These are phyloP conservation scores for Clusia tigrina DNA, from an alignment of 2,888 invertebrate species.

Conservation along the genomic window DNA sequence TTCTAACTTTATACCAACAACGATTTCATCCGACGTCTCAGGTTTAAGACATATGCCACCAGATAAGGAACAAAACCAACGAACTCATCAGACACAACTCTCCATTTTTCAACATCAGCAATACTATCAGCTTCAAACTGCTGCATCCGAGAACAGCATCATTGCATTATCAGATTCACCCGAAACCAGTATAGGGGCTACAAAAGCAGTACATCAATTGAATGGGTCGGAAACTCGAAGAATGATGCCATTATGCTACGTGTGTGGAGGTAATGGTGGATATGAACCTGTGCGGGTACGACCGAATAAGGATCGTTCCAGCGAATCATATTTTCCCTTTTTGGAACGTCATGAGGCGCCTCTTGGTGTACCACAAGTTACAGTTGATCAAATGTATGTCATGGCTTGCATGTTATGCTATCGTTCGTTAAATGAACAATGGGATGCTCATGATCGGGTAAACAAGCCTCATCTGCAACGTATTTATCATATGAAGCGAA, in stretches of 20 bases:
- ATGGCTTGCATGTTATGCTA: conserved; percentile 87
- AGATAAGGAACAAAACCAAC: conserved; percentile 34
- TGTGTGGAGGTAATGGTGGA: conserved; percentile 78
- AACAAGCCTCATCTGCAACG: conserved; percentile 86
- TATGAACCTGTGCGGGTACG: conserved; percentile 72
- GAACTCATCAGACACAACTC: conserved; percentile 33
- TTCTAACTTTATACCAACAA: conserved; percentile 32
- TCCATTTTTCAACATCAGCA: conserved; percentile 35
- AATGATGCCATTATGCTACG: conserved; percentile 68
- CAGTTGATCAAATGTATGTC: conserved; percentile 66
- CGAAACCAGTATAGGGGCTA: conserved; percentile 12
- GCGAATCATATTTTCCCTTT: conserved; percentile 90
- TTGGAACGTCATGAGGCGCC: conserved; percentile 89
- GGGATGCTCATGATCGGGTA: conserved; percentile 88
- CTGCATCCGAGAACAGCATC: too few relatives aligned
- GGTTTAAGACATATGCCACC: conserved; percentile 45
- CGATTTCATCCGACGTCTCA: conserved; percentile 31
- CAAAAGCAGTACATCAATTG: too few relatives aligned
- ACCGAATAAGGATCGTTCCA: conserved; percentile 73
- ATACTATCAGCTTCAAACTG: conserved; percentile 36
- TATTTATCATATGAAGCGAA: conserved; percentile 91
- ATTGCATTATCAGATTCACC: too few relatives aligned
- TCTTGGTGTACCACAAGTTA: conserved; percentile 67
- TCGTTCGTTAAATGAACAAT: conserved; percentile 85
- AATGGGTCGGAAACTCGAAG: conserved; percentile 46